A percentile compares a stretch with the other conserved stretches of the same genome.
These are phyloP conservation scores for Ladona fulva DNA, from an alignment of 1,140 invertebrate genomes.

Conservation along the genomic window DNA sequence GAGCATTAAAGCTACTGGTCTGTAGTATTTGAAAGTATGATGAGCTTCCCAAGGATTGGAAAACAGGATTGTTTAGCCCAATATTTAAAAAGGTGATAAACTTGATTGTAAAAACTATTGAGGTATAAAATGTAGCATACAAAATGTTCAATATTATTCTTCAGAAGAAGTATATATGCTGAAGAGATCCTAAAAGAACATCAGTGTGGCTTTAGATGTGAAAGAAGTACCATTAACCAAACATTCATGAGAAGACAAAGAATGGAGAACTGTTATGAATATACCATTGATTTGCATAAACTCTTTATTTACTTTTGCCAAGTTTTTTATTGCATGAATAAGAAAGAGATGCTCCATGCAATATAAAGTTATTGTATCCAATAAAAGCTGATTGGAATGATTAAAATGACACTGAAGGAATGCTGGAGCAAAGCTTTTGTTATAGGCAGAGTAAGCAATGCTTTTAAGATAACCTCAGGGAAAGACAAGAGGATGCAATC, in stretches of 20 bases:
- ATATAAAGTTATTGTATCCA: neutral
- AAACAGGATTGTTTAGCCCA: no score
- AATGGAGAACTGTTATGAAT: neutral
- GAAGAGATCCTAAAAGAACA: neutral
- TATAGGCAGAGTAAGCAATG: neutral
- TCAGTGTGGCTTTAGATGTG: neutral
- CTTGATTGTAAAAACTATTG: no score
- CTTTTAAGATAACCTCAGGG: neutral
- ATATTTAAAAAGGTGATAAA: no score
- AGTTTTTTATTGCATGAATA: no score
- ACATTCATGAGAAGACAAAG: no score
- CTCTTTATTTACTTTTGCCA: neutral
- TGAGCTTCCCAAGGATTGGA: no score
- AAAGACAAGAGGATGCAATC: neutral
- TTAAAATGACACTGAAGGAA: neutral
- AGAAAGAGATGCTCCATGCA: neutral
- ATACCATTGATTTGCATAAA: neutral
- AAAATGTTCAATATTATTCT: no score
- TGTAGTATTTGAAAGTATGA: no score
- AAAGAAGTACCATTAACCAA: neutral
- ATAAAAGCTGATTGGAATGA: neutral
- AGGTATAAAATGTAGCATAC: no score
- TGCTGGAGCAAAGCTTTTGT: neutral
- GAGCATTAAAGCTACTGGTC: no score
- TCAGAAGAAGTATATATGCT: neutral